Evolutionary conservation across 2,113 vertebrate genomes (phyloP).

Genomic region (Camelus dromedarius): DNA sequence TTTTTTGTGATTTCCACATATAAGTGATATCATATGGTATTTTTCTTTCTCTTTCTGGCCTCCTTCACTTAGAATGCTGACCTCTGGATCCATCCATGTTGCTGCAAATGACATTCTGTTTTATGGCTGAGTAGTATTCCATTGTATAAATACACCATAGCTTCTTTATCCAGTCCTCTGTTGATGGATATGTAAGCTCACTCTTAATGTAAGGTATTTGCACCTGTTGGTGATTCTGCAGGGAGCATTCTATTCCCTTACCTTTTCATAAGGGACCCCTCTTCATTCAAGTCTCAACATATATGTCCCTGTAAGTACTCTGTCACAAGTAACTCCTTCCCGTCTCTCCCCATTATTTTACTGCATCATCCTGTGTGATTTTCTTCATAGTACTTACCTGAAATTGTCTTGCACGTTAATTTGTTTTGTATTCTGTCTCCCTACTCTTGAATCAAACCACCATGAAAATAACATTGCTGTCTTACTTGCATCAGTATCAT

Average conservation of each 20-base stretch:
- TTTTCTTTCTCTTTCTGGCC: too few species aligned
- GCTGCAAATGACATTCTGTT: too few species aligned
- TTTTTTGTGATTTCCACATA: too few species aligned
- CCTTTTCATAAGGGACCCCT: background rate
- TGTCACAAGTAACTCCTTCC: background rate
- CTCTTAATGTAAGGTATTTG: too few species aligned
- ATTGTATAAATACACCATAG: too few species aligned
- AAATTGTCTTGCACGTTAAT: background rate
- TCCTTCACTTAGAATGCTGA: too few species aligned
- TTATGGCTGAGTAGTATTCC: too few species aligned
- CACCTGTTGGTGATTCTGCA: background rate
- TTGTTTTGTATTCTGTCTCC: background rate
- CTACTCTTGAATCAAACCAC: background rate
- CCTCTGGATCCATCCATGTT: too few species aligned
- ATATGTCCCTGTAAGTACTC: background rate
- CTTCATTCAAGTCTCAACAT: background rate
- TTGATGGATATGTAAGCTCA: too few species aligned
- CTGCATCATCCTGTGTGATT: background rate
- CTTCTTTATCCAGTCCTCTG: too few species aligned
- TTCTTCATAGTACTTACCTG: background rate
- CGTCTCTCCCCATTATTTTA: background rate
- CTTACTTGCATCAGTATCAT: background rate
- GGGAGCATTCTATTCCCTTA: accelerated
- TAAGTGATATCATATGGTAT: too few species aligned
- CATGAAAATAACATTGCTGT: background rate